Evolutionary conservation across 2,113 vertebrate species (phyloP), one percentile per base, ranked within the genome.

Genomic region (Odocoileus hemionus): DNA sequence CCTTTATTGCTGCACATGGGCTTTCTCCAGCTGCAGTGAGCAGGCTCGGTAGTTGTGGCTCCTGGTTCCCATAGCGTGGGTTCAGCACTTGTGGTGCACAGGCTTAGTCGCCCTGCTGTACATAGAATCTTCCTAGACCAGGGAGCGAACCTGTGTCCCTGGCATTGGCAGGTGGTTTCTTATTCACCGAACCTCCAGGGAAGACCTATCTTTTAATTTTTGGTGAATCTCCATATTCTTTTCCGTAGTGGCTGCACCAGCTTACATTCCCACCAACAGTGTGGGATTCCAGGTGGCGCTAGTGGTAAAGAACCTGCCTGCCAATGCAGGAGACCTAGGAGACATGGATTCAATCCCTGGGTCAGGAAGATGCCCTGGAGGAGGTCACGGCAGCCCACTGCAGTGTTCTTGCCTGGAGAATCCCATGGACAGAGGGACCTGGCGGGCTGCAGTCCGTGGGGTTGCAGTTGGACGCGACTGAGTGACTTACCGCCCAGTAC

Each of bases 361-460:
- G 12, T 76, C 6, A 43, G 36, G 70, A 76, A 43, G 70, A 76
- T 43, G 11, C 70, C 70, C 23, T 14, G 6, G 23, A 43, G 36
- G 39, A 76, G 70, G 36, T 12, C 6, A 76, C 0, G 0, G 70
- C 1, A 3, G 43, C 21, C 70, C 39, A 43, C 12, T 43, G 21
- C 39, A 43, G 70, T 76, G 23, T 43, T 76, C 23, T 43, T 76
- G 36, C 70, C 70, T 43, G 23, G 70, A 76, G 39, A 76, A 76
- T 76, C 39, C 23, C 23, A 7, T 7, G 23, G 25, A 43, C 23
- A 76, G 23, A 7, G 23, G 70, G 39, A 12, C 5, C 39, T 26
- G 12, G 36, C 26, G 12, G 36, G 36, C 70, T 26, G 23, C 70
- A 76, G 12, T 43, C 23, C 23, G 7, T 43, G 25, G 39, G 12